Evolutionary conservation across 2,113 vertebrate species (phyloP), one percentile per base, ranked within the genome.

Genomic region (Gallinago media): DNA sequence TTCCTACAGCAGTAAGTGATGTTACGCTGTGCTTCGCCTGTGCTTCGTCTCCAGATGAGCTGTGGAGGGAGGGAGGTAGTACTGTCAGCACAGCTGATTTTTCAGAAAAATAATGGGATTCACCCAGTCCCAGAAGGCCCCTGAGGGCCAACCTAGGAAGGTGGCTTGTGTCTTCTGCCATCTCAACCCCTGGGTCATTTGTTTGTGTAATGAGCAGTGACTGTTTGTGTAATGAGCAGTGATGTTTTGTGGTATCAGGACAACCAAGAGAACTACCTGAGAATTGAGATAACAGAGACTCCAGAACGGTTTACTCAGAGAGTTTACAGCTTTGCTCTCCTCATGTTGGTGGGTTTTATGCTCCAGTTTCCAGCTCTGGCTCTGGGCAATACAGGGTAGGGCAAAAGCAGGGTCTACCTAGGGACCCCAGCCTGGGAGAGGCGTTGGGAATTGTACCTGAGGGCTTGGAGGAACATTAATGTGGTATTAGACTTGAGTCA

Each of bases 401-500:
- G 8, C 0, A 1, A 61, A 77, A 56, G 36, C 0, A 0, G 23
- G 17, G 29, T 38, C 82, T 85, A 15, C 20, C 46, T 4, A 9
- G 70, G 56, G 76, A 40, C 50, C 75, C 16, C 72, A 68, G 46
- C 27, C 21, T 3, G 2, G n/a, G n/a, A 84, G 52, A 72, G 25
- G 32, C 27, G 2, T 13, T 36, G 65, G 40, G 58, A 89, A 46
- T 77, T 71, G 32, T 21, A 36, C 58, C 18, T 0, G 0, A 70
- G 50, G 34, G 46, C 38, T 81, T 38, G 70, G 71, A 70, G 66
- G 56, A 91, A 92, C 73, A 55, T 78, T 80, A 71, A 10, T 0
- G 1, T 59, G 66, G 42, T 62, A 44, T 95, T 91, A 92, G 88
- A 81, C n/a, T 4, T 79, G 88, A 93, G 79, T 89, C 92, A 91